Conservation (phyloP, 2,113 vertebrate genomes). For the Neofelis nebulosa region DNA sequence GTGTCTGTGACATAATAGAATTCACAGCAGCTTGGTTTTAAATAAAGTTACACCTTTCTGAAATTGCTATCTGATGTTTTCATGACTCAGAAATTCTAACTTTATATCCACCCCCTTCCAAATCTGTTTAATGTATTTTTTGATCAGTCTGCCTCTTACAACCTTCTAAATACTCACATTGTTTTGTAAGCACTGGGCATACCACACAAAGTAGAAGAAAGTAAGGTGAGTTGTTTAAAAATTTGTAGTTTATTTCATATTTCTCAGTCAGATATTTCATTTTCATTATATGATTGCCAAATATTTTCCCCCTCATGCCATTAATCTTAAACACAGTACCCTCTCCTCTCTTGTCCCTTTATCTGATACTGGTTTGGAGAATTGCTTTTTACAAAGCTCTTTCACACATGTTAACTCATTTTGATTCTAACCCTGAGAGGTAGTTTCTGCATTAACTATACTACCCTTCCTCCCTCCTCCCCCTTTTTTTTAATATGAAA, state of each 20-base stretch:
- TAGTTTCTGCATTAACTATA: neutral
- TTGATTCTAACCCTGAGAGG: neutral
- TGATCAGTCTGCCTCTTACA: conserved; percentile 61
- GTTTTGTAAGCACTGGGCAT: neutral
- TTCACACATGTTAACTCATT: conserved; percentile 2
- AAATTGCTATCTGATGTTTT: conserved; percentile 75
- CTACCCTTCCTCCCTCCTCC: fast-evolving
- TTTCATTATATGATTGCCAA: conserved; percentile 31
- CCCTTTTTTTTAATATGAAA: neutral
- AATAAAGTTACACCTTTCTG: conserved; percentile 73
- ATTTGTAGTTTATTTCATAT: conserved; percentile 5
- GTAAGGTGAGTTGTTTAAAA: conserved; percentile 33
- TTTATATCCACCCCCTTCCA: conserved; percentile 77
- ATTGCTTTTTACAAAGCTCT: neutral
- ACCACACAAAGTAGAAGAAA: conserved; percentile 14
- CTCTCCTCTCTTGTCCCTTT: neutral
- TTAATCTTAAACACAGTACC: neutral
- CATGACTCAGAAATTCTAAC: conserved; percentile 81
- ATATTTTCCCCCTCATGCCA: neutral
- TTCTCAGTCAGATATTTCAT: conserved; percentile 48
- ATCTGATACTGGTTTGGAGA: neutral
- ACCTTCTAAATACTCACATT: conserved; percentile 44
- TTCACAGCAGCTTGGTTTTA: conserved; percentile 65
- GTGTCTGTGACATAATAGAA: conserved; percentile 57
- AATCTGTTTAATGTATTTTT: conserved; percentile 76